A percentile compares a stretch with the other conserved stretches of the same genome.
Conservation (phyloP, 1,140 invertebrate species). For the Antheraea mylitta region DNA sequence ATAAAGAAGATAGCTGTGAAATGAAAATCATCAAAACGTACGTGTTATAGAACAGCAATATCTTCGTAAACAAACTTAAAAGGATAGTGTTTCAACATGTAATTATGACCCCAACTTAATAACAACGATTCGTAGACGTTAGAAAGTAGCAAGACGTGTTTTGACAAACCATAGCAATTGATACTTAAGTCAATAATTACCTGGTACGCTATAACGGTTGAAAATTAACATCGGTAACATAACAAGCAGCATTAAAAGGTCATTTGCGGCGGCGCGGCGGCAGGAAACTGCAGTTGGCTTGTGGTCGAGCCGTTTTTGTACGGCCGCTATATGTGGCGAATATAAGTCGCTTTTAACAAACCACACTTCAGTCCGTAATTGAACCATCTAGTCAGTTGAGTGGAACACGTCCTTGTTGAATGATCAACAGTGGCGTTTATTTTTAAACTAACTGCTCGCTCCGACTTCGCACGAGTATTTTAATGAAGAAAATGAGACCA, state of each 20-base stretch:
- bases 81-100: background rate
- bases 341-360: background rate
- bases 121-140: background rate
- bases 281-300: slow-evolving; percentile 56
- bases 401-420: too few species aligned
- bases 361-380: background rate
- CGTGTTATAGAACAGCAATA: too few species aligned
- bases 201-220: slow-evolving; percentile 26
- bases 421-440: too few species aligned
- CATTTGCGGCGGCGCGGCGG: slow-evolving; percentile 48
- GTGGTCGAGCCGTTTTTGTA: slow-evolving; percentile 52
- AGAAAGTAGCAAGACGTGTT: slow-evolving; percentile 5
- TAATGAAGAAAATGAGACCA: too few species aligned
- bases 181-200: slow-evolving; percentile 34
- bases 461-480: too few species aligned
- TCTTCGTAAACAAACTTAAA: too few species aligned
- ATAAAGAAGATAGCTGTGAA: too few species aligned
- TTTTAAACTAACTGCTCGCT: too few species aligned
- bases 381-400: background rate
- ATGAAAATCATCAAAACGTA: too few species aligned
- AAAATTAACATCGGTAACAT: slow-evolving; percentile 40
- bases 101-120: background rate
- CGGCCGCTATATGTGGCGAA: background rate
- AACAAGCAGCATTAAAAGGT: slow-evolving; percentile 59
- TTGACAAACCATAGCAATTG: slow-evolving; percentile 4